These are phyloP conservation scores for Oeneis ivallda DNA, from an alignment of 2,888 invertebrate genomes.

Conservation along the genomic window DNA sequence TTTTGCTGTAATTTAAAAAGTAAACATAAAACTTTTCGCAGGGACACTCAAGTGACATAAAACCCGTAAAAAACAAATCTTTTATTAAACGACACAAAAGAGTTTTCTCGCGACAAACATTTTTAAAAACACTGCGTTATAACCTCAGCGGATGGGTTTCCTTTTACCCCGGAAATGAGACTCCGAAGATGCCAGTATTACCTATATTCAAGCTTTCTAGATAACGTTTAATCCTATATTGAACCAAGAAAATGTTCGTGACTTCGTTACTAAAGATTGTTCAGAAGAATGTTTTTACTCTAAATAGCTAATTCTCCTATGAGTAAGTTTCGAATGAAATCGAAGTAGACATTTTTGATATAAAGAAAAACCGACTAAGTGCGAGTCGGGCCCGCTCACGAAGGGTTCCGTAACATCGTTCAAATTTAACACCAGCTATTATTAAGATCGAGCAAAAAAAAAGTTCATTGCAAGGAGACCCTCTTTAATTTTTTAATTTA, in stretches of 20 bases:
- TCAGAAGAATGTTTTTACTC: background rate
- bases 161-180: conserved; percentile 31
- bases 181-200: conserved; percentile 20
- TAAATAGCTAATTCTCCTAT: background rate
- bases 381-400: too few species aligned
- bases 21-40: too few species aligned
- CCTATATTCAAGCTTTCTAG: conserved; percentile 8
- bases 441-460: too few species aligned
- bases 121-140: conserved; percentile 18
- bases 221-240: conserved; percentile 1
- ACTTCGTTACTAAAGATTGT: conserved; percentile 5
- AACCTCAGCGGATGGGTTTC: conserved; percentile 31
- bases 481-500: too few species aligned
- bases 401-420: too few species aligned
- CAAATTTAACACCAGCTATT: too few species aligned
- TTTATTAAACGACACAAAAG: background rate
- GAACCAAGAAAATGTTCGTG: background rate
- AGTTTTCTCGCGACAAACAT: conserved; percentile 1
- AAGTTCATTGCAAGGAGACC: too few species aligned
- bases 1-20: too few species aligned
- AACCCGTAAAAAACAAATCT: background rate
- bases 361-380: too few species aligned
- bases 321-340: background rate
- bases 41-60: background rate
- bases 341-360: too few species aligned